Conservation (phyloP, 2,113 vertebrate genomes). For the Marmota monax region DNA sequence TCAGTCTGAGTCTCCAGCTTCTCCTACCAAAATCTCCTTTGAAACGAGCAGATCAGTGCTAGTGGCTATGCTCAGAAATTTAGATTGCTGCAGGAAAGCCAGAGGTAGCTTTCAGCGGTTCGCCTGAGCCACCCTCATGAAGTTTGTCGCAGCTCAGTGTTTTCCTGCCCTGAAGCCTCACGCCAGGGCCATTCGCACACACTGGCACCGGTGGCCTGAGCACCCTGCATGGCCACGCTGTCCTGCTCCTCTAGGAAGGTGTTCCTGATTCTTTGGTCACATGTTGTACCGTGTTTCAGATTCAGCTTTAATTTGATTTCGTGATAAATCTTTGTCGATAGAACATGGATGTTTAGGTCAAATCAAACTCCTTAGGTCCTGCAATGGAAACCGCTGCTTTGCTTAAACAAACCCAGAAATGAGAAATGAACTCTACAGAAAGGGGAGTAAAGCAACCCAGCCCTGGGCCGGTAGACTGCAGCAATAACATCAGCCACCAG, state of each 20-base stretch:
- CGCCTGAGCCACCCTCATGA: conserved; percentile 22
- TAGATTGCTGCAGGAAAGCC: conserved; percentile 22
- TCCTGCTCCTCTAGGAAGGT: conserved; percentile 75
- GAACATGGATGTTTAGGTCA: conserved; percentile 60
- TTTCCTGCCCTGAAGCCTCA: not conserved
- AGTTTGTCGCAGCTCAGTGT: conserved; percentile 41
- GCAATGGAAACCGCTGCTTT: not conserved
- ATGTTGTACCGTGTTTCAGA: conserved; percentile 24
- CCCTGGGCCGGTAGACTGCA: not conserved
- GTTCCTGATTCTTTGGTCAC: conserved; percentile 65
- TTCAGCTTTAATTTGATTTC: conserved; percentile 70
- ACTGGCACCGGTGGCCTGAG: too few species aligned
- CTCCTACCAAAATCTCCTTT: not conserved
- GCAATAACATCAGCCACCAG: not conserved
- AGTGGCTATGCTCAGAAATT: conserved; percentile 75
- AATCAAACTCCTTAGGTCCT: not conserved
- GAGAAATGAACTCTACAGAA: not conserved
- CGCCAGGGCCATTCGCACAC: not conserved
- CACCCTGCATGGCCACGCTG: conserved; percentile 61
- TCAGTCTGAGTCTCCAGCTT: not conserved
- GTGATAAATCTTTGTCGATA: not conserved
- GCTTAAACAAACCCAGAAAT: not conserved
- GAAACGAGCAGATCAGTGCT: conserved; percentile 14
- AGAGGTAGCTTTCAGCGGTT: conserved; percentile 54
- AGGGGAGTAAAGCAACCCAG: not conserved